Evolutionary conservation across 2,797 vertebrate genomes (phyloP).

Genomic region (Aulostomus chinensis): DNA sequence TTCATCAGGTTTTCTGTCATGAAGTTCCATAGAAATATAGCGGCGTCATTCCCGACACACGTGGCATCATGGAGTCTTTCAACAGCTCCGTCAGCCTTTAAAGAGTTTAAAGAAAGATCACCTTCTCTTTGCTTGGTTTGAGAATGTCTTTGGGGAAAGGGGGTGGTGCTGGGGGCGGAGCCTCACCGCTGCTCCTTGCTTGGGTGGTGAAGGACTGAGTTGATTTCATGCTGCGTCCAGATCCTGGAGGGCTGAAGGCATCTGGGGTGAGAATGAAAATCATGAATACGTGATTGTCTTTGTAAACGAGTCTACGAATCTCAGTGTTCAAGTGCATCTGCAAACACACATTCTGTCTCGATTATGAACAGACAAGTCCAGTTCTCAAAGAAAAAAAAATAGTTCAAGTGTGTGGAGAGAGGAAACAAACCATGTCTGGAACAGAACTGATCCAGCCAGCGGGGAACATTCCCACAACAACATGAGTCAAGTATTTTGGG

Average conservation of each 20-base stretch:
- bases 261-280: slow-evolving; percentile 61
- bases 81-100: not conserved
- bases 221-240: slow-evolving; percentile 33
- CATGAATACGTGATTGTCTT: no score
- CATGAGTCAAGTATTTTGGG: no score
- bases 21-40: not conserved
- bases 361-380: no score
- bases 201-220: slow-evolving; percentile 54
- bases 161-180: slow-evolving; percentile 50
- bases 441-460: no score
- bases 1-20: not conserved
- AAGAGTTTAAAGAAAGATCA: slow-evolving; percentile 81
- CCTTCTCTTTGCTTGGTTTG: slow-evolving; percentile 77
- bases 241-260: slow-evolving; percentile 46
- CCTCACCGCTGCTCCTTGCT: slow-evolving; percentile 33
- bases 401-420: no score
- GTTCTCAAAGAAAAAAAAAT: no score
- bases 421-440: no score
- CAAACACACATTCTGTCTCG: no score
- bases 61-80: not conserved
- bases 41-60: not conserved
- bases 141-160: slow-evolving; percentile 67
- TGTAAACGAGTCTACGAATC: no score
- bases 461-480: no score
- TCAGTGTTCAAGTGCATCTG: no score